Base-by-base conservation (phyloP, 2,113 vertebrate species). In the Oenanthe melanoleuca region DNA sequence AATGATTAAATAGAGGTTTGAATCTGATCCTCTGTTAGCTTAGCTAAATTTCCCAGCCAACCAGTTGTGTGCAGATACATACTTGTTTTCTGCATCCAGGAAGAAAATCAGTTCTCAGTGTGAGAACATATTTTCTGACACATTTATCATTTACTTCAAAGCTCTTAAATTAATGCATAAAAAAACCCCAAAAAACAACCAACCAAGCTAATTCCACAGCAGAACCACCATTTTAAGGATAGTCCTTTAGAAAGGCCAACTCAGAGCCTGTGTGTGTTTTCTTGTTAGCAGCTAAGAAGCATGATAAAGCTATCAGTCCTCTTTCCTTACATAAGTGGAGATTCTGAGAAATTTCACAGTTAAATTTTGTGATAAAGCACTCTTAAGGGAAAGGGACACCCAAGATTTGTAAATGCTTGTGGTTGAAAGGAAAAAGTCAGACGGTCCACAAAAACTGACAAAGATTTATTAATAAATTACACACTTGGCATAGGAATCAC, bases 1-100 rank as follows among this genome's bases (percentile, higher is more conserved):
- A 66, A 24, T 91, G 64, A 88, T 83, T 72, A 88, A 87, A 88
- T 63, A 71, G 61, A 55, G 6, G n/a, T 57, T 83, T 92, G 83
- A 88, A 88, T 70, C 45, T 45, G 59, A 92, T 86, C 61, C 14
- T 75, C 20, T 53, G n/a, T 55, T 86, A 80, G 60, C 50, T 72
- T 33, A 69, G 37, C 19, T 57, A 67, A 64, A 19, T 79, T 93
- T 64, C 4, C 40, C 55, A 64, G 66, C 13, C 57, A 95, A 26
- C 13, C 22, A 86, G 12, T 59, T 83, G 31, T 5, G 1, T 45
- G 38, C 7, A 83, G 55, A 92, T 37, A 14, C 19, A 65, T 9
- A 18, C 19, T 89, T 79, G 34, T 5, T 85, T 86, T 72, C 75
- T 16, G 9, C 29, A 44, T 72, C 49, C 65, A 31, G 49, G 69